Evolutionary conservation across 2,113 vertebrate genomes (phyloP), one percentile per base, ranked within the genome.

Genomic region (Chloebia gouldiae): DNA sequence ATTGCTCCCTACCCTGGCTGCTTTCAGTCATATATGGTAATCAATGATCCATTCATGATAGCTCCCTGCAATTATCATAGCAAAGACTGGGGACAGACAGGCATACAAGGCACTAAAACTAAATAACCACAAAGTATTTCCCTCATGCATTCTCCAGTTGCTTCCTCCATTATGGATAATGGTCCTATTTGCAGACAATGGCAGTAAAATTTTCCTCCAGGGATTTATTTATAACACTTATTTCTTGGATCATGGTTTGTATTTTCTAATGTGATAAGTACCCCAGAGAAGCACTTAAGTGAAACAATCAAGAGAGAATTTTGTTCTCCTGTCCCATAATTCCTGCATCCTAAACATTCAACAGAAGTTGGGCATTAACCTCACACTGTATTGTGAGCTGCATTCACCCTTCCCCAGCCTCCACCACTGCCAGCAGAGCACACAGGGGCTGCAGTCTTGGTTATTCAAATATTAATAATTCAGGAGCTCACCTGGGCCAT

Each of bases 251-350:
- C 76, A 60, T 33, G 21, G 37, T 61, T 84, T 72, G 24, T n/a
- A 79, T 71, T 93, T 90, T 82, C 60, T 64, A 42, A 27, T 66
- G 25, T 54, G 47, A 4, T 57, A 86, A 89, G n/a, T 78, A 70
- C 49, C 44, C 64, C 54, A 83, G 66, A 92, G 76, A 72, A 92
- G 93, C 27, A 82, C 17, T 30, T 53, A 18, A 82, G 47, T 71
- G 54, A 57, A 70, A 53, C 39, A 66, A 45, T 81, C 60, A 75
- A 63, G 60, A 83, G 9, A 91, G 50, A 66, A 89, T 28, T 18
- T 79, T 56, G 31, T 95, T 86, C 93, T 95, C 75, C 45, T 82
- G n/a, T 33, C 63, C 79, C 54, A 25, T 78, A 92, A 95, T 73
- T 84, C n/a, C 31, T 83, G n/a, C 37, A 49, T 69, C 21, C 78